These are phyloP conservation scores for Sebastes paucispinis DNA, from an alignment of 2,797 vertebrate species.

Conservation along the genomic window DNA sequence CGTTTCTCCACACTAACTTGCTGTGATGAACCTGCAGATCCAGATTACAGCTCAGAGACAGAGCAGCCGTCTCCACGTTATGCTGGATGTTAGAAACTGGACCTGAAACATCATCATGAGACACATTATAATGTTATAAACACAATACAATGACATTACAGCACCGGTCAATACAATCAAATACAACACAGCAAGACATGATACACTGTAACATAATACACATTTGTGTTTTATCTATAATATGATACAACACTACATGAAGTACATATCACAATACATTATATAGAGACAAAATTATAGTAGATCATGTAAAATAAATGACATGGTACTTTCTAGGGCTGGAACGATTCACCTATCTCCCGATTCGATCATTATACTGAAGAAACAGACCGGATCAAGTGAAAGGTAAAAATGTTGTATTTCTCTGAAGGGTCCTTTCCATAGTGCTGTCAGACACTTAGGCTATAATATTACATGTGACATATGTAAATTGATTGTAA, in stretches of 20 bases:
- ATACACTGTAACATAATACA: neutral
- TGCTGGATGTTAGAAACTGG: conserved; percentile 83
- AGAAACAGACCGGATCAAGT: too few species aligned
- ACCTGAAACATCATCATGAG: conserved; percentile 72
- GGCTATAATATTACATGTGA: neutral
- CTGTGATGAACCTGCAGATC: conserved; percentile 89
- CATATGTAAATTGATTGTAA: neutral
- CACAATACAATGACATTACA: neutral
- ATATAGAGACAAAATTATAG: too few species aligned
- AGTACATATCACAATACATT: too few species aligned
- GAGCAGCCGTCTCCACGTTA: conserved; percentile 83
- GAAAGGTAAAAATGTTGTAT: neutral
- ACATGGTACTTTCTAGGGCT: too few species aligned
- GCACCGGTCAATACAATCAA: neutral
- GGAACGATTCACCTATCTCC: too few species aligned
- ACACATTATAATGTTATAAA: neutral
- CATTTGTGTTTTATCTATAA: neutral
- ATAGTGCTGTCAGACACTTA: neutral
- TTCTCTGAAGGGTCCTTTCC: neutral
- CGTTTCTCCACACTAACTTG: conserved; percentile 79
- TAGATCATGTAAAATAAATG: too few species aligned
- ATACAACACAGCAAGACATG: too few species aligned
- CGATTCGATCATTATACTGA: too few species aligned
- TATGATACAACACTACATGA: too few species aligned
- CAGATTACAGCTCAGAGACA: conserved; percentile 87